Conservation (phyloP, 2,888 invertebrate species). For the Drosophila maculinotata region DNA sequence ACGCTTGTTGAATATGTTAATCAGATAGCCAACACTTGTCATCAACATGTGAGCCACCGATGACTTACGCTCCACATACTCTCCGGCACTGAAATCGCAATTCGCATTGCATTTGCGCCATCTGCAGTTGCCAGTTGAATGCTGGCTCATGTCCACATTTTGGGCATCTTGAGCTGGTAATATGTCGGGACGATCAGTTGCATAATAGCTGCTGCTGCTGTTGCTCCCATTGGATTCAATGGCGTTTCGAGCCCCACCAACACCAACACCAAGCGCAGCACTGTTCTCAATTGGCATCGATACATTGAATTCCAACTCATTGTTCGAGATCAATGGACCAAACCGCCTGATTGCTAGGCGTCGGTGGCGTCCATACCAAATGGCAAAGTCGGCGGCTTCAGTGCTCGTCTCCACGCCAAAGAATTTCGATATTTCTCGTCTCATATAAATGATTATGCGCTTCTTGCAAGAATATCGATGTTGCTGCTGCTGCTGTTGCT, state of each 20-base stretch:
- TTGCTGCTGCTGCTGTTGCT: constrained; percentile 37
- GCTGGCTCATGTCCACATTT: constrained; percentile 56
- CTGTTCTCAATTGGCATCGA: constrained; percentile 12
- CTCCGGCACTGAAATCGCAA: constrained; percentile 70
- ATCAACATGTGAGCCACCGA: constrained; percentile 84
- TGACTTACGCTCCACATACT: constrained; percentile 85
- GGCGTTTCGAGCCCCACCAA: neutral
- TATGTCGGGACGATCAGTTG: constrained; percentile 84
- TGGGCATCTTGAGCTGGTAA: constrained; percentile 81
- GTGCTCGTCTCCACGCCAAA: constrained; percentile 84
- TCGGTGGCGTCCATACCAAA: constrained; percentile 84
- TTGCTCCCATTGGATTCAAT: constrained; percentile 26
- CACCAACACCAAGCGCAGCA: constrained; percentile 11
- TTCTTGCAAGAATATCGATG: constrained; percentile 78
- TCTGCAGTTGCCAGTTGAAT: constrained; percentile 4
- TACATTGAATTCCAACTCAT: constrained; percentile 47
- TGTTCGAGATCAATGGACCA: constrained; percentile 50
- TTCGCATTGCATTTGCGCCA: constrained; percentile 38
- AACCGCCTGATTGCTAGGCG: constrained; percentile 84
- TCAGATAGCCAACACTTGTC: constrained; percentile 80
- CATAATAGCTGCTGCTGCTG: constrained; percentile 29
- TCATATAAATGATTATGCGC: constrained; percentile 82
- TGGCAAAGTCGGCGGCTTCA: constrained; percentile 80
- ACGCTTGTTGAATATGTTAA: constrained; percentile 87
- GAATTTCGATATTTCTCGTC: constrained; percentile 82